phyloP scores from a whole-genome alignment of 1,140 invertebrate genomes.

The Drosophila pandora region DNA sequence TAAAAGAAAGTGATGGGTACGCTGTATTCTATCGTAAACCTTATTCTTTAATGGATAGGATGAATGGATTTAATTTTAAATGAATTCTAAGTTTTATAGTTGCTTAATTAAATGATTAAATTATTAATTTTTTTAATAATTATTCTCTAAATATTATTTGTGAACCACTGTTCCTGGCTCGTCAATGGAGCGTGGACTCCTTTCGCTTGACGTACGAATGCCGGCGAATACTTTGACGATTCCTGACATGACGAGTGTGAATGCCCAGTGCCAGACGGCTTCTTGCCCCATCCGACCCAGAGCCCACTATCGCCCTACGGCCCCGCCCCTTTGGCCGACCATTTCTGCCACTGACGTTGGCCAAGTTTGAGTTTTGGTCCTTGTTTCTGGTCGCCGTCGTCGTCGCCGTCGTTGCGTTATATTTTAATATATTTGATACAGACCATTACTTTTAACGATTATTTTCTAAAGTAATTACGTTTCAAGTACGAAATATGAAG shows the following conservation, averaged over 20 bases:
- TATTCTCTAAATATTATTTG: not conserved
- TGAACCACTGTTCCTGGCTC: constrained; percentile 29
- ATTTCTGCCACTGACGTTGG: constrained; percentile 38
- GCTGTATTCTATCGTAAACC: no score
- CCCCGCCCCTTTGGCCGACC: not conserved
- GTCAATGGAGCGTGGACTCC: constrained; percentile 65
- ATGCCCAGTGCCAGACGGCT: constrained; percentile 45
- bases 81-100: no score
- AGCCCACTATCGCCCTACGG: not conserved
- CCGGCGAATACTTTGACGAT: constrained; percentile 66
- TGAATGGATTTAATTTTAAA: no score
- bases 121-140: not conserved
- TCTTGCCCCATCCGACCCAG: constrained; percentile 1
- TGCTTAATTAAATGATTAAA: not conserved
- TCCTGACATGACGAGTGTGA: constrained; percentile 80
- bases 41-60: no score
- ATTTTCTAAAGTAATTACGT: constrained; percentile 84
- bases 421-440: constrained; percentile 84
- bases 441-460: constrained; percentile 83
- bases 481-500: constrained; percentile 83
- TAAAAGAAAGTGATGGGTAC: no score
- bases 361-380: constrained; percentile 36
- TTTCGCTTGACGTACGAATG: constrained; percentile 59
- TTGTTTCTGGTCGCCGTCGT: constrained; percentile 30
- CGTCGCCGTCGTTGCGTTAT: constrained; percentile 67